These are phyloP conservation scores for Halcyon malimbica DNA, from an alignment of 2,113 vertebrate species.

Conservation along the genomic window DNA sequence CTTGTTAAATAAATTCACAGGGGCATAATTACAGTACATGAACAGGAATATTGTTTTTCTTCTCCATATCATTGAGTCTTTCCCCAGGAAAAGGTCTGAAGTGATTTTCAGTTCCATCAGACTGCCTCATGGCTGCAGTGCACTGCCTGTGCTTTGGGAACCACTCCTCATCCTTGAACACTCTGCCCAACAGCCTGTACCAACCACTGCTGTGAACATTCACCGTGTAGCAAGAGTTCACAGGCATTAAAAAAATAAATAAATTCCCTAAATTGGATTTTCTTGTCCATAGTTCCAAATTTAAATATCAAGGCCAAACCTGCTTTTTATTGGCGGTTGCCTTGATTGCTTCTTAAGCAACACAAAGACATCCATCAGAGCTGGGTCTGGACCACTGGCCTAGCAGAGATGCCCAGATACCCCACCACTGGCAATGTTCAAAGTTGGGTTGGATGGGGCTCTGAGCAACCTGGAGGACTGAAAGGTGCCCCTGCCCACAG, in stretches of 20 bases:
- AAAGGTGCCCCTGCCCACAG: background rate
- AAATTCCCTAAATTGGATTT: background rate
- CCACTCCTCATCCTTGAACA: accelerated
- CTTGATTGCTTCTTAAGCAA: background rate
- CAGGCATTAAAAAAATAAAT: background rate
- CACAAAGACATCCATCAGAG: background rate
- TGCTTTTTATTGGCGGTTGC: background rate
- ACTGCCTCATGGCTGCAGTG: accelerated
- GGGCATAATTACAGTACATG: background rate
- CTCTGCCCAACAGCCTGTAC: background rate
- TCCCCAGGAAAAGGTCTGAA: background rate
- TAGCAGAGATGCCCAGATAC: background rate
- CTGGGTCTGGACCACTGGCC: background rate
- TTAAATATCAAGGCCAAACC: background rate
- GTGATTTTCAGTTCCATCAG: background rate
- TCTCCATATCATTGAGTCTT: background rate
- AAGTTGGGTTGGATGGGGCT: accelerated
- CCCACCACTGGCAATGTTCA: accelerated
- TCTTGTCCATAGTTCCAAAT: background rate
- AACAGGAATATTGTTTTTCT: background rate
- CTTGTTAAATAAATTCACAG: background rate
- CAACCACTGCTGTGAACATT: accelerated
- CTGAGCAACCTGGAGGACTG: too few relatives aligned
- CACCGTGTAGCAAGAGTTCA: background rate
- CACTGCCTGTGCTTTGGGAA: background rate